Evolutionary conservation across 2,113 vertebrate species (phyloP).

Genomic region (Campylomormyrus numenius): DNA sequence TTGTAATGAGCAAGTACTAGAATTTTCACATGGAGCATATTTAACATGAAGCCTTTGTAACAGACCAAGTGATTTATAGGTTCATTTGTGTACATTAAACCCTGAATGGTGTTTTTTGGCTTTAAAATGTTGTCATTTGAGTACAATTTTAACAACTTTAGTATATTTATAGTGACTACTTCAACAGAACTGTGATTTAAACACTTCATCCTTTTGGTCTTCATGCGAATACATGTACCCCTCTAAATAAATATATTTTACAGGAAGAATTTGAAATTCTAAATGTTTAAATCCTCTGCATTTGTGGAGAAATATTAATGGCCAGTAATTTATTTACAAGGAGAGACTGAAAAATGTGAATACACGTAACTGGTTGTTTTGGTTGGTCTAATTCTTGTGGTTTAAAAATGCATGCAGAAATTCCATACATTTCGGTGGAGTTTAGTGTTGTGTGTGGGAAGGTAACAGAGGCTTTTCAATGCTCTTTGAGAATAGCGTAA

Average conservation of each 20-base stretch:
- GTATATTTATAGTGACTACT: neutral
- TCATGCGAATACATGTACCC: neutral
- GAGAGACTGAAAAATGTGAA: neutral
- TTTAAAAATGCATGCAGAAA: neutral
- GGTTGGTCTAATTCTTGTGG: neutral
- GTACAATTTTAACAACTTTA: neutral
- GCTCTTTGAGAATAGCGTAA: neutral
- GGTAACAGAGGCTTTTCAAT: neutral
- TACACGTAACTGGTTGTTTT: neutral
- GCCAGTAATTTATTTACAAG: neutral
- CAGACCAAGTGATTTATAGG: neutral
- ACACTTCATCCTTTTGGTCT: neutral
- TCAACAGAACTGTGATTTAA: neutral
- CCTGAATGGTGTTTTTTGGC: neutral
- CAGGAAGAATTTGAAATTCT: neutral
- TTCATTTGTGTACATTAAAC: neutral
- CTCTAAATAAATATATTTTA: neutral
- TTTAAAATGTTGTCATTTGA: neutral
- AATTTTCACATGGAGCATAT: neutral
- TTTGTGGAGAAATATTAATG: neutral
- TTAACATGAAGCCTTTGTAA: neutral
- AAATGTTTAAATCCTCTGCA: neutral
- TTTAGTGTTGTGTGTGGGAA: neutral
- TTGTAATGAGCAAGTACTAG: neutral
- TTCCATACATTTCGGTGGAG: neutral